These are phyloP conservation scores for Spea bombifrons DNA, from an alignment of 2,113 vertebrate genomes.

Conservation along the genomic window DNA sequence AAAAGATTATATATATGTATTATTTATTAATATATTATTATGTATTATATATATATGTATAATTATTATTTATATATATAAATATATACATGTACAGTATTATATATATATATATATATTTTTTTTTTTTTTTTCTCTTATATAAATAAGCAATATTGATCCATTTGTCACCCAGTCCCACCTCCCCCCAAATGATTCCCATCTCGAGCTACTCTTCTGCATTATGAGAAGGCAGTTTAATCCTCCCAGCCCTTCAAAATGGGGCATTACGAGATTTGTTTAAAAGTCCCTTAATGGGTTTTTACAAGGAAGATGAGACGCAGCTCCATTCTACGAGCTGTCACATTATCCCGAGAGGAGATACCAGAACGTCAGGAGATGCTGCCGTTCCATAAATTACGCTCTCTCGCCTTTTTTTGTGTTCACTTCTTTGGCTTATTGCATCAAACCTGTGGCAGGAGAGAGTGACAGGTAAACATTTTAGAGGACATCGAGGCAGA, in stretches of 20 bases:
- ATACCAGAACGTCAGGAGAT: constrained; percentile 28
- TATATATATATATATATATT: too few relatives aligned
- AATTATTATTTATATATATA: too few relatives aligned
- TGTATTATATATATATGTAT: too few relatives aligned
- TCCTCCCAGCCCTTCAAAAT: constrained; percentile 37
- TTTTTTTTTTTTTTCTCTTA: too few relatives aligned
- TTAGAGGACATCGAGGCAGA: neutral
- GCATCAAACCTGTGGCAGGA: constrained; percentile 21
- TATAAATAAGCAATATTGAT: neutral
- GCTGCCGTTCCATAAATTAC: constrained; percentile 19
- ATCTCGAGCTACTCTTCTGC: constrained; percentile 17
- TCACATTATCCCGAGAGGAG: constrained; percentile 29
- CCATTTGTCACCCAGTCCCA: constrained; percentile 7
- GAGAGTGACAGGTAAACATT: constrained; percentile 30
- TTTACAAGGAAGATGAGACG: constrained; percentile 40
- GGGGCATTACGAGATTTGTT: constrained; percentile 41
- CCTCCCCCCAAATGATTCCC: neutral
- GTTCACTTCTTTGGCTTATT: constrained; percentile 22
- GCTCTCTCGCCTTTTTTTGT: constrained; percentile 8
- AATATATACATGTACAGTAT: too few relatives aligned
- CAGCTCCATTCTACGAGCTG: constrained; percentile 26
- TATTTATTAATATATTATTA: too few relatives aligned
- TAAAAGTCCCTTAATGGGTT: constrained; percentile 39
- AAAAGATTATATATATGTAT: too few relatives aligned
- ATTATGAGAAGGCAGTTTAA: constrained; percentile 35